phyloP scores from a whole-genome alignment of 2,113 vertebrate genomes.

The Centropus bengalensis region DNA sequence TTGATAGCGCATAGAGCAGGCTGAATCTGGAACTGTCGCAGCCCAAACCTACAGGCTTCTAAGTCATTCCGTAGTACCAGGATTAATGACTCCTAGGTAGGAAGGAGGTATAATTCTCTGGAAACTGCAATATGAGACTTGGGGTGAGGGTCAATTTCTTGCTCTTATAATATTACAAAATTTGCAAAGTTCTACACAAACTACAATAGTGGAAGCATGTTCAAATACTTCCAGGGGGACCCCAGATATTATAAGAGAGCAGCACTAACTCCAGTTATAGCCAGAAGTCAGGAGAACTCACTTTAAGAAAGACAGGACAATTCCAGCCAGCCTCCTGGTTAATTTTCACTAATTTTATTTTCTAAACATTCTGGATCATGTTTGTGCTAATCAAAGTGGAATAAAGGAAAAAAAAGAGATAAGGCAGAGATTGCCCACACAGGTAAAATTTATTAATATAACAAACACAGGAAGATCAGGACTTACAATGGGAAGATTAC shows the following conservation, averaged over 20 bases:
- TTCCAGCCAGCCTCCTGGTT: not conserved
- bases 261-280: not conserved
- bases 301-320: not conserved
- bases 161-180: not conserved
- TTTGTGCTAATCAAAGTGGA: not conserved
- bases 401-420: not conserved
- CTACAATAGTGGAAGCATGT: not conserved
- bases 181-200: not conserved
- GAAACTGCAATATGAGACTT: not conserved
- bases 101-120: not conserved
- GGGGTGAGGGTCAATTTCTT: not conserved
- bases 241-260: not conserved
- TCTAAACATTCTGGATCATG: not conserved
- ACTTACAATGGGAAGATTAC: not conserved
- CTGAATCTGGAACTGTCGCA: not conserved
- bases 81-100: not conserved
- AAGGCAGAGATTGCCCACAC: not conserved
- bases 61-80: not conserved
- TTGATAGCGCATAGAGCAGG: not conserved
- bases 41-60: not conserved
- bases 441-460: not conserved
- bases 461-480: not conserved
- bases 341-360: not conserved
- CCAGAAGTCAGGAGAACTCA: not conserved
- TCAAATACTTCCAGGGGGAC: not conserved